phyloP scores from a whole-genome alignment of 1,140 invertebrate genomes.

The Colletes latitarsis region DNA sequence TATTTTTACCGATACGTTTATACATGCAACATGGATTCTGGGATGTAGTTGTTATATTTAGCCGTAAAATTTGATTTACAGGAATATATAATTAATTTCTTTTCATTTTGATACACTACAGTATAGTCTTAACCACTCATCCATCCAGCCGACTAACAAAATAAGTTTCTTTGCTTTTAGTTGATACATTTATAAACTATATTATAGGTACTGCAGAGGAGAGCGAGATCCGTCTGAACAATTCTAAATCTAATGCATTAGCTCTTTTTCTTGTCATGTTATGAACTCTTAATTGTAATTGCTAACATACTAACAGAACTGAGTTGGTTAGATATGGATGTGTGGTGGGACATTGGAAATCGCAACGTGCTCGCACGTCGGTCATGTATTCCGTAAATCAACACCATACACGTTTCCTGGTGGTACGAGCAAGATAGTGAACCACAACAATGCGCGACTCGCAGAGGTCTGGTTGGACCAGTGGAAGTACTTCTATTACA shows the following conservation, averaged over 20 bases:
- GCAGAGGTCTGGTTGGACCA: constrained; percentile 99
- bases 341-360: constrained; percentile 96
- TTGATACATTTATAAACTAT: constrained; percentile 60
- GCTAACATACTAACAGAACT: constrained; percentile 79
- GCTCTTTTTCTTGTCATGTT: constrained; percentile 41
- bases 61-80: constrained; percentile 38
- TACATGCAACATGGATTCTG: background rate
- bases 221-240: constrained; percentile 35
- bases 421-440: constrained; percentile 98
- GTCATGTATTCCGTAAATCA: constrained; percentile 99
- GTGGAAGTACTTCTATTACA: constrained; percentile 99
- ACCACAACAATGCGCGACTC: constrained; percentile 98
- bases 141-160: constrained; percentile 80
- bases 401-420: constrained; percentile 99
- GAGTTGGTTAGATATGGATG: constrained; percentile 95
- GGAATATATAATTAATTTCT: constrained; percentile 39
- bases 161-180: constrained; percentile 61
- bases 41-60: constrained; percentile 13
- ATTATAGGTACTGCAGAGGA: constrained; percentile 59
- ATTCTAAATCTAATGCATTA: constrained; percentile 35
- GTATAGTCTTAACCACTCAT: constrained; percentile 81
- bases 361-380: constrained; percentile 94
- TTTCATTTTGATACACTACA: constrained; percentile 43
- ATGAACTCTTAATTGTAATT: constrained; percentile 45
- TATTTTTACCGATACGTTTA: background rate